Base-by-base conservation (phyloP, 1,140 invertebrate species). In the Apis dorsata region DNA sequence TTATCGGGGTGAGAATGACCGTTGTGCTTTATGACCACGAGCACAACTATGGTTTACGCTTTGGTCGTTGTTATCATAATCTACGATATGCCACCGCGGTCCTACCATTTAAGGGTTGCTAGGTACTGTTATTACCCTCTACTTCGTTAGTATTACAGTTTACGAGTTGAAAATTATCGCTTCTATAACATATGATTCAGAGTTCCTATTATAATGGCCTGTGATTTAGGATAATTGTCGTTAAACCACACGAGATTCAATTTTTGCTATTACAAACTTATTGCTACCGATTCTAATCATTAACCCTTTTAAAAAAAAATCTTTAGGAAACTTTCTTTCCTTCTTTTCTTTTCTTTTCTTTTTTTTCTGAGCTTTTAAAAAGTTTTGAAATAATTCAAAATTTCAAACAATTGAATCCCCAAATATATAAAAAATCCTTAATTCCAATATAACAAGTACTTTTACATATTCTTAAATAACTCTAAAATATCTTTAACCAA, bases 61-160 rank as follows among this genome's bases (percentile, higher is more conserved):
- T 59, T 19, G n/a, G 49, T 72, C 17, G 71, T 73, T 59, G 71
- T 73, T 73, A 44, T n/a, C 55, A 59, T 59, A 73, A 59, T 73
- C 28, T 73, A 73, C 19, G 71, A 73, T 73, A 59, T 44, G 53
- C 55, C 55, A 59, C 7, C 28, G 55, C 15, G 34, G 28, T 44
- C 28, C 71, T 59, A 59, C 55, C n/a, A 73, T 73, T 59, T 59
- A 7, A 59, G 28, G 19, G 19, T 19, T 19, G n/a, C 4, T 4
- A 44, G 34, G 19, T 3, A 12, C 55, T 73, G 12, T 73, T 73
- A 73, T 73, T 73, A 73, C 19, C 55, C 28, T 34, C 19, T 28
- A 21, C 19, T 57, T 59, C 28, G 19, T 59, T 44, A 28, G 28
- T 73, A 59, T 44, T 59, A n/a, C 11, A 10, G 55, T 59, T 59